Conservation (phyloP, 2,888 invertebrate species). For the Eupithecia tripunctaria region DNA sequence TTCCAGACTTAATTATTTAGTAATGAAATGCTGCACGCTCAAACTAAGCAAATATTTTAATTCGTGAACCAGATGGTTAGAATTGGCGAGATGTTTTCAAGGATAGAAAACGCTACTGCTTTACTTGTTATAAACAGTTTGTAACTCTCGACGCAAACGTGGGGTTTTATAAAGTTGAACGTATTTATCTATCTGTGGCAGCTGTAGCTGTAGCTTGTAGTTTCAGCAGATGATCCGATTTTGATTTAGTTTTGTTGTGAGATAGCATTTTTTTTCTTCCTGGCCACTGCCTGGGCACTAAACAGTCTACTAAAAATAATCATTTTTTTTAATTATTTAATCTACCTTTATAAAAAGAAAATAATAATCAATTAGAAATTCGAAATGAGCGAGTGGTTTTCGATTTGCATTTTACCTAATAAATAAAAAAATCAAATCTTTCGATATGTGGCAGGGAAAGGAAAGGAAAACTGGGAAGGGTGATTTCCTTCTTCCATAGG, state of each 20-base stretch:
- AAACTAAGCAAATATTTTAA: not conserved
- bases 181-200: not conserved
- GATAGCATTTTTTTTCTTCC: not conserved
- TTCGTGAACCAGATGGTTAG: not conserved
- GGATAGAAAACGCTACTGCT: not conserved
- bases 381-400: too few species aligned
- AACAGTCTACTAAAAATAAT: too few species aligned
- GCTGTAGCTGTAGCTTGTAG: too few species aligned
- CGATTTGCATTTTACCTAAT: too few species aligned
- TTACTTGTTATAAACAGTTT: not conserved
- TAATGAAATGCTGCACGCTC: not conserved
- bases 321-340: too few species aligned
- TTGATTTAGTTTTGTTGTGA: not conserved
- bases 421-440: too few species aligned
- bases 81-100: not conserved
- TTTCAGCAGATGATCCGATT: not conserved
- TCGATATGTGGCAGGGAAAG: too few species aligned
- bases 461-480: too few species aligned
- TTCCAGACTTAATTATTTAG: constrained; percentile 8
- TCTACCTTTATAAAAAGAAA: too few species aligned
- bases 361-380: too few species aligned
- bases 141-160: not conserved
- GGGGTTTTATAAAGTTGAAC: not conserved
- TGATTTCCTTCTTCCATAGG: too few species aligned
- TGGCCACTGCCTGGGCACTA: too few species aligned